phyloP scores from a whole-genome alignment of 2,113 vertebrate genomes.

The Phycodurus eques region DNA sequence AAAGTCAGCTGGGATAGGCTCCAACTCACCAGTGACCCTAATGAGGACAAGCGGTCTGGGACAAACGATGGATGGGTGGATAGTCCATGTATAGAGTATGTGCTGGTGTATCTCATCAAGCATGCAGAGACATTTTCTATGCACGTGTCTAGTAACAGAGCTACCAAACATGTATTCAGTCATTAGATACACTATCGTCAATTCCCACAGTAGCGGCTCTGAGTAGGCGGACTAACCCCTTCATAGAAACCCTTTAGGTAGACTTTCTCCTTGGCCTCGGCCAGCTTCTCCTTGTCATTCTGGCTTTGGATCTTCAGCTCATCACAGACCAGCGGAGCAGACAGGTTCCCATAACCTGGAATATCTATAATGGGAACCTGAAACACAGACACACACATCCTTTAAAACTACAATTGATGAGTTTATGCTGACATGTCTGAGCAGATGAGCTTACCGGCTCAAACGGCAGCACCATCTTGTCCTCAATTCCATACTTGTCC shows the following conservation, averaged over 20 bases:
- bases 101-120: no score
- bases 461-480: slow-evolving; percentile 94
- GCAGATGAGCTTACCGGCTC: slow-evolving; percentile 82
- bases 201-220: background rate
- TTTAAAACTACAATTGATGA: background rate
- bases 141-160: no score
- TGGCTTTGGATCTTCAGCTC: slow-evolving; percentile 97
- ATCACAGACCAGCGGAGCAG: slow-evolving; percentile 85
- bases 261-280: slow-evolving; percentile 90
- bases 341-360: slow-evolving; percentile 89
- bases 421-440: background rate
- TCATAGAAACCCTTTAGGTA: slow-evolving; percentile 97
- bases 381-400: background rate
- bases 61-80: no score
- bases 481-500: slow-evolving; percentile 89
- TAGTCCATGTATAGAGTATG: no score
- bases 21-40: no score
- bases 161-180: background rate
- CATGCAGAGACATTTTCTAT: no score
- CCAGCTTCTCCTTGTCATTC: slow-evolving; percentile 93
- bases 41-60: no score
- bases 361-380: slow-evolving; percentile 93
- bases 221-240: slow-evolving; percentile 78
- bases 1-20: no score
- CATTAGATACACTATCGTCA: background rate